A percentile compares a stretch with the other conserved stretches of the same genome.
Evolutionary conservation across 2,797 vertebrate genomes (phyloP).

Genomic region (Odontamblyopus rebecca): DNA sequence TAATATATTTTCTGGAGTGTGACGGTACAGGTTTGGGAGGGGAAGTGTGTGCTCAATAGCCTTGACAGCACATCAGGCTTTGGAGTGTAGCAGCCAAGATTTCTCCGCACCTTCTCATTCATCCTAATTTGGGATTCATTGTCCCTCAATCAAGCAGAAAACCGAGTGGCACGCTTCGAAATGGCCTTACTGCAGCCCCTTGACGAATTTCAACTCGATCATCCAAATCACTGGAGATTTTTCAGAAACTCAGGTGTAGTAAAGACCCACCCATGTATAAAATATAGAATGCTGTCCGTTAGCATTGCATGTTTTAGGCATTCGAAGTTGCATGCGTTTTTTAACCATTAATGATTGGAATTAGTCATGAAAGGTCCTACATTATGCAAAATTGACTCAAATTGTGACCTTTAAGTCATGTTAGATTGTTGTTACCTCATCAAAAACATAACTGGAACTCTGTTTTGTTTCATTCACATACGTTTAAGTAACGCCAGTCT

Average conservation of each 20-base stretch:
- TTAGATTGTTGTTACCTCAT: too few species aligned
- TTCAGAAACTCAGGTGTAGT: slow-evolving; percentile 12
- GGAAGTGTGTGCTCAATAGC: slow-evolving; percentile 37
- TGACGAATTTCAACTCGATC: slow-evolving; percentile 53
- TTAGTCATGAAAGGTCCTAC: too few species aligned
- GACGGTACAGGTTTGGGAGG: slow-evolving; percentile 16
- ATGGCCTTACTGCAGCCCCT: slow-evolving; percentile 37
- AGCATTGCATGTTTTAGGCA: not conserved
- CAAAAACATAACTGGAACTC: too few species aligned
- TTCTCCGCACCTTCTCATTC: slow-evolving; percentile 53
- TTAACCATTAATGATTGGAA: too few species aligned
- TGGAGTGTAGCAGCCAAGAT: slow-evolving; percentile 47
- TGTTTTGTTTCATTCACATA: too few species aligned
- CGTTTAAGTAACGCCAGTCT: too few species aligned
- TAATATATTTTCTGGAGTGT: slow-evolving; percentile 10
- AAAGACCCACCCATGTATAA: not conserved
- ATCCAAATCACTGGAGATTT: slow-evolving; percentile 6
- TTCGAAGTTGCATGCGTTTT: too few species aligned
- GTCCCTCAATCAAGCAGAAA: slow-evolving; percentile 65
- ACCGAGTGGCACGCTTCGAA: slow-evolving; percentile 55
- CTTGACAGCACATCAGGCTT: slow-evolving; percentile 42
- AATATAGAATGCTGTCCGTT: not conserved
- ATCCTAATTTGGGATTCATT: slow-evolving; percentile 58
- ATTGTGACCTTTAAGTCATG: too few species aligned
- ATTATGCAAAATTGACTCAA: too few species aligned